Evolutionary conservation across 1,140 invertebrate genomes (phyloP).

Genomic region (Chelonus insularis): DNA sequence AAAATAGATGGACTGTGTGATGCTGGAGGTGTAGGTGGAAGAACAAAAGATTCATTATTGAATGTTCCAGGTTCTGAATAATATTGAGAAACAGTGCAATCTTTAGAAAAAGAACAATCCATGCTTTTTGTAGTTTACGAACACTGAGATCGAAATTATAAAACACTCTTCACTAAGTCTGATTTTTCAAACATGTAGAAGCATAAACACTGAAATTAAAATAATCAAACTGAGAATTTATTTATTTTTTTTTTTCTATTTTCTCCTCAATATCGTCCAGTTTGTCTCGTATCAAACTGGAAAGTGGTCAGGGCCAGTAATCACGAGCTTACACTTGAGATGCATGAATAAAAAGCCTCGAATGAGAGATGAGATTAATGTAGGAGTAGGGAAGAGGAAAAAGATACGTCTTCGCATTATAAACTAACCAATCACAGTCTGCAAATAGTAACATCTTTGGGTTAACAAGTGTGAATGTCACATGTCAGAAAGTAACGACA

Average conservation of each 20-base stretch:
- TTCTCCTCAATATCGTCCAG: too few relatives aligned
- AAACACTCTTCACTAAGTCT: not conserved
- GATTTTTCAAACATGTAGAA: not conserved
- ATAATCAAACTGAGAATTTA: too few relatives aligned
- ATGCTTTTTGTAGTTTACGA: not conserved
- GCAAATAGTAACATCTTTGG: not conserved
- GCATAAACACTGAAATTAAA: too few relatives aligned
- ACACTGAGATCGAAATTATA: too few relatives aligned
- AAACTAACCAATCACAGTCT: not conserved
- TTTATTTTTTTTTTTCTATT: too few relatives aligned
- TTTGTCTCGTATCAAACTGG: too few relatives aligned
- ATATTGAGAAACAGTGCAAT: not conserved
- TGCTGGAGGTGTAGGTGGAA: not conserved
- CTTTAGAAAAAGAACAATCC: not conserved
- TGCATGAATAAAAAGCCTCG: not conserved
- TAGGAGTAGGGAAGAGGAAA: not conserved
- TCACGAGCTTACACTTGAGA: not conserved
- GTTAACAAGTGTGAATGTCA: not conserved
- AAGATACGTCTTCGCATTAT: too few relatives aligned
- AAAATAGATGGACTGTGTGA: not conserved
- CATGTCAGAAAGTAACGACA: not conserved
- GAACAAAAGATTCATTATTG: not conserved
- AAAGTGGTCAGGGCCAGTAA: too few relatives aligned
- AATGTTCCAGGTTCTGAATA: not conserved
- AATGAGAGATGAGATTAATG: not conserved